These are phyloP conservation scores for Hylia prasina DNA, from an alignment of 2,113 vertebrate genomes.

Conservation along the genomic window DNA sequence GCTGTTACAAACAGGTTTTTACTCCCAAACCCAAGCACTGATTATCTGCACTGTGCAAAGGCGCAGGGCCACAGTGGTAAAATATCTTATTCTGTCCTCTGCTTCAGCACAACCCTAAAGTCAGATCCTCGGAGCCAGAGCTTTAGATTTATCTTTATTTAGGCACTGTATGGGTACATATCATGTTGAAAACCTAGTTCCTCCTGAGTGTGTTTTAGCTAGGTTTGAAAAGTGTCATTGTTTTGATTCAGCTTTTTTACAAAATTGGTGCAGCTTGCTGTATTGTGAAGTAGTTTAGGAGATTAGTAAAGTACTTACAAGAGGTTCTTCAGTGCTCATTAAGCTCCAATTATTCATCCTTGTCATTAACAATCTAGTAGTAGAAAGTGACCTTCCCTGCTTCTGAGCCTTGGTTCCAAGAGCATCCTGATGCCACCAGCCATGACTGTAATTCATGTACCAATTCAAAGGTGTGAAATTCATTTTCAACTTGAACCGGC, in stretches of 20 bases:
- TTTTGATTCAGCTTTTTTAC: neutral
- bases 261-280: neutral
- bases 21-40: neutral
- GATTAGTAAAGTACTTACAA: neutral
- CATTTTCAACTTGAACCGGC: neutral
- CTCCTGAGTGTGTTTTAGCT: neutral
- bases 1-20: neutral
- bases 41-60: neutral
- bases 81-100: neutral
- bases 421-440: neutral
- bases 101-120: neutral
- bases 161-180: neutral
- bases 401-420: neutral
- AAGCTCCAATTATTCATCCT: neutral
- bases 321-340: neutral
- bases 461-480: conserved; percentile 26
- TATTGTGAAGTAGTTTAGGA: neutral
- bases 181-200: neutral
- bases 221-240: neutral
- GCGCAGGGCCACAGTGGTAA: neutral
- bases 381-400: neutral
- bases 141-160: neutral
- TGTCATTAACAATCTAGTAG: neutral
- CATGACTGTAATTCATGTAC: neutral
- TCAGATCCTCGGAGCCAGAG: neutral